phyloP scores from a whole-genome alignment of 1,140 invertebrate species.

The Acromyrmex charruanus region DNA sequence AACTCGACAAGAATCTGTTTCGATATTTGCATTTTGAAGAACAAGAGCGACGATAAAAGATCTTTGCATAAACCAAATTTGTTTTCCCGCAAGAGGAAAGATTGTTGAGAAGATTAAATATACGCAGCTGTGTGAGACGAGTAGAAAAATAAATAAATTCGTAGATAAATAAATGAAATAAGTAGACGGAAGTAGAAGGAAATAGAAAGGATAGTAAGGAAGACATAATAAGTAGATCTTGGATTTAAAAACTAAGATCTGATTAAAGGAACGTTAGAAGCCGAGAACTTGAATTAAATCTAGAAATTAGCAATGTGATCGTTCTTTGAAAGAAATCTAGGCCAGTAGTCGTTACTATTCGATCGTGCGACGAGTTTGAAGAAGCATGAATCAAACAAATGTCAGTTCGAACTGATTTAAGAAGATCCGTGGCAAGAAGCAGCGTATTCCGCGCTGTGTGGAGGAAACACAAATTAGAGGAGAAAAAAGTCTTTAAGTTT shows the following conservation, averaged over 20 bases:
- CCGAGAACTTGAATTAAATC: constrained; percentile 39
- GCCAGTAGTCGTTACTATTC: constrained; percentile 16
- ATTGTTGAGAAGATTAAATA: constrained; percentile 23
- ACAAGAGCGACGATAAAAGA: constrained; percentile 2
- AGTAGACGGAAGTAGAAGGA: constrained; percentile 41
- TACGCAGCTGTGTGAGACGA: neutral
- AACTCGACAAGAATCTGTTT: constrained; percentile 22
- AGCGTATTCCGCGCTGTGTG: neutral
- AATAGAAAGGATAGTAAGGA: neutral
- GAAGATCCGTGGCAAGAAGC: constrained; percentile 35
- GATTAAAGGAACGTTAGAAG: constrained; percentile 22
- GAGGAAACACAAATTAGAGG: neutral
- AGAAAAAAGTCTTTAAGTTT: constrained; percentile 15
- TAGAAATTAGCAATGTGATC: constrained; percentile 44
- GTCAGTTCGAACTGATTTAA: constrained; percentile 32
- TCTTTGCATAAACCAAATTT: neutral
- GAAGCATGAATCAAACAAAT: constrained; percentile 43
- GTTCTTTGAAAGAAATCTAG: constrained; percentile 38
- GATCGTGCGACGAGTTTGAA: constrained; percentile 37
- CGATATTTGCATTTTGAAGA: constrained; percentile 21
- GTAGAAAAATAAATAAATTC: constrained; percentile 50
- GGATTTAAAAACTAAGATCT: constrained; percentile 16
- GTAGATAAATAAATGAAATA: constrained; percentile 28
- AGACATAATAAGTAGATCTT: constrained; percentile 26
- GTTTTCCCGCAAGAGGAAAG: neutral